phyloP scores from a whole-genome alignment of 2,113 vertebrate genomes.

The Malurus alboscapulatus region DNA sequence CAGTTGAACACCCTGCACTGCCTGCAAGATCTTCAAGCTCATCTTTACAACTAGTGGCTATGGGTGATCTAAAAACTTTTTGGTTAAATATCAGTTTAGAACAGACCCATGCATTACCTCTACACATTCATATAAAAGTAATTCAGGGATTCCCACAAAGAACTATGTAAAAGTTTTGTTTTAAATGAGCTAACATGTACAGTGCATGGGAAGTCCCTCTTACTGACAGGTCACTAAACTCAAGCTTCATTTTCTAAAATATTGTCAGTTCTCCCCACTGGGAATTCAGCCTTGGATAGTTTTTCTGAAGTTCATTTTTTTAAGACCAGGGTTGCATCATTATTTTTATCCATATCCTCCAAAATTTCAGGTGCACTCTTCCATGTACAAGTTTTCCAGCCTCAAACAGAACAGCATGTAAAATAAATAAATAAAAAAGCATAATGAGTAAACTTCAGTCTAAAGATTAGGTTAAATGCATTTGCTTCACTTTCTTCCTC shows the following conservation, averaged over 20 bases:
- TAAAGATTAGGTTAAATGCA: background rate
- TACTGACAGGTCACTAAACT: background rate
- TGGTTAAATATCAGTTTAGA: background rate
- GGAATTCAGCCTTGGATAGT: background rate
- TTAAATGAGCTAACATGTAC: background rate
- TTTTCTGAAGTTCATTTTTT: background rate
- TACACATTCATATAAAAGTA: background rate
- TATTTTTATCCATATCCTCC: background rate
- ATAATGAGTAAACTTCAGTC: background rate
- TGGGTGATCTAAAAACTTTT: fast-evolving
- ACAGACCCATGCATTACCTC: background rate
- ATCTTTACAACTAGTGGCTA: background rate
- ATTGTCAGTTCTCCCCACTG: background rate
- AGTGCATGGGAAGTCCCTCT: background rate
- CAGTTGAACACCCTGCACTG: background rate
- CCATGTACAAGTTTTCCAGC: background rate
- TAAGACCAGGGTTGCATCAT: background rate
- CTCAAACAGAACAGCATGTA: background rate
- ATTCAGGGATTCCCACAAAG: background rate
- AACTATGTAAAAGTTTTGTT: background rate
- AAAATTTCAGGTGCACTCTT: background rate
- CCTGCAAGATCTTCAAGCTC: background rate
- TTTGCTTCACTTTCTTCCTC: background rate
- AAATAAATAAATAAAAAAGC: background rate
- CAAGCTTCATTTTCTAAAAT: background rate